Percentiles rank a stretch among this genome's conserved stretches.
These are phyloP conservation scores for Rhabdophis nuchalis DNA, from an alignment of 2,797 vertebrate species.

Conservation along the genomic window DNA sequence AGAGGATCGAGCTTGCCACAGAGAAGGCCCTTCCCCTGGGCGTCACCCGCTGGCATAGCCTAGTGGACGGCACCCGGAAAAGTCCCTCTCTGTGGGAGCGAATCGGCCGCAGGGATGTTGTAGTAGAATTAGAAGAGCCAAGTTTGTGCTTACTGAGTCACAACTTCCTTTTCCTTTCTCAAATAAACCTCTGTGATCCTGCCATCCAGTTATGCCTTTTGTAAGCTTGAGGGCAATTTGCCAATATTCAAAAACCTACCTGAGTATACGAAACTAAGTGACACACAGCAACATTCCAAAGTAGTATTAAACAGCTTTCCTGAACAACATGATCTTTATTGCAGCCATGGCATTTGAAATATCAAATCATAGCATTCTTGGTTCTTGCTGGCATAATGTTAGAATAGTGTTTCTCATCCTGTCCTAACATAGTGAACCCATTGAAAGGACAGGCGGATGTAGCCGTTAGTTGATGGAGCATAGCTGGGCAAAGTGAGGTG, in stretches of 20 bases:
- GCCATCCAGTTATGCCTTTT: not conserved
- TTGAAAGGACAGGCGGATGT: not conserved
- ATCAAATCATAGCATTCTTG: not conserved
- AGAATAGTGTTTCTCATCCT: not conserved
- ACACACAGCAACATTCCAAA: not conserved
- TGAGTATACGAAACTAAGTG: not conserved
- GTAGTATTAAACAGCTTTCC: not conserved
- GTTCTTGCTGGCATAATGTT: not conserved
- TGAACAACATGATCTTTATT: not conserved
- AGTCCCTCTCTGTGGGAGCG: too few relatives aligned
- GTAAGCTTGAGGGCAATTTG: not conserved
- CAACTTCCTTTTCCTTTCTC: fast-evolving
- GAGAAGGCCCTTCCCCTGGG: too few relatives aligned
- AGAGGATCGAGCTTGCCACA: too few relatives aligned
- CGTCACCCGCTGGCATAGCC: too few relatives aligned
- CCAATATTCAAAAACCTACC: not conserved
- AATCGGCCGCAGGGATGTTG: too few relatives aligned
- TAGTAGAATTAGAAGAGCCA: not conserved
- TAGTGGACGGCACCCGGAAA: too few relatives aligned
- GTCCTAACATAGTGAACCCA: not conserved
- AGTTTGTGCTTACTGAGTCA: not conserved
- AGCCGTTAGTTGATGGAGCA: not conserved
- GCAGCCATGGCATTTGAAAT: not conserved
- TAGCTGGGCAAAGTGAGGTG: not conserved
- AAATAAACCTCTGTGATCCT: not conserved